phyloP scores from a whole-genome alignment of 2,797 vertebrate genomes.

The Mustela erminea region DNA sequence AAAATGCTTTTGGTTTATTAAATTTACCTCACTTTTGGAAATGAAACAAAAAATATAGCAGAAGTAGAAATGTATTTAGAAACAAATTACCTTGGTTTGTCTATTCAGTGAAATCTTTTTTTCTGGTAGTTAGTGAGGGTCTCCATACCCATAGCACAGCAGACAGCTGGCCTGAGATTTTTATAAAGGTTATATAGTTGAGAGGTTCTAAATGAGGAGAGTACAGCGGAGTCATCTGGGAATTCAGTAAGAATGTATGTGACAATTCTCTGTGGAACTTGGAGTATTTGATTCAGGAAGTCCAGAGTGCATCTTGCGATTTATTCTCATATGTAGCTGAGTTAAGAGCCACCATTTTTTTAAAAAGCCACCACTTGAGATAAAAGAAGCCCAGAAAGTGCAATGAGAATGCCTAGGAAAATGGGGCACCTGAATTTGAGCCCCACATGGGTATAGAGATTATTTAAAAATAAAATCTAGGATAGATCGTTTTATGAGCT shows the following conservation, averaged over 20 bases:
- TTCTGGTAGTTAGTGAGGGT: background rate
- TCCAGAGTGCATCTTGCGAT: background rate
- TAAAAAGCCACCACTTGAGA: background rate
- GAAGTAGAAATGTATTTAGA: background rate
- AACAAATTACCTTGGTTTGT: background rate
- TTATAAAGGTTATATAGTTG: background rate
- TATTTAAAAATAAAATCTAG: background rate
- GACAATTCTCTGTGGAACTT: background rate
- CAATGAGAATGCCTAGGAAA: background rate
- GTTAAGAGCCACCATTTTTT: background rate
- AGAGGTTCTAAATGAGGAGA: background rate
- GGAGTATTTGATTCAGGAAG: background rate
- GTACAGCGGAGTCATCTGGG: background rate
- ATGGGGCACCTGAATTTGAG: background rate
- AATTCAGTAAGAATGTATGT: background rate
- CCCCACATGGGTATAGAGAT: background rate
- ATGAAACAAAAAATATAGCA: background rate
- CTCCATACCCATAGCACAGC: background rate
- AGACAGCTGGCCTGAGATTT: background rate
- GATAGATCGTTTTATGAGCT: background rate
- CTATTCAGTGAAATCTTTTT: background rate
- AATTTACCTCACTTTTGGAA: background rate
- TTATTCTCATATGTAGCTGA: background rate
- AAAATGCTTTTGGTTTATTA: background rate
- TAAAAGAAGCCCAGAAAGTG: slow-evolving; percentile 21